phyloP scores from a whole-genome alignment of 2,888 invertebrate genomes.

The Drosophila paramelanica region DNA sequence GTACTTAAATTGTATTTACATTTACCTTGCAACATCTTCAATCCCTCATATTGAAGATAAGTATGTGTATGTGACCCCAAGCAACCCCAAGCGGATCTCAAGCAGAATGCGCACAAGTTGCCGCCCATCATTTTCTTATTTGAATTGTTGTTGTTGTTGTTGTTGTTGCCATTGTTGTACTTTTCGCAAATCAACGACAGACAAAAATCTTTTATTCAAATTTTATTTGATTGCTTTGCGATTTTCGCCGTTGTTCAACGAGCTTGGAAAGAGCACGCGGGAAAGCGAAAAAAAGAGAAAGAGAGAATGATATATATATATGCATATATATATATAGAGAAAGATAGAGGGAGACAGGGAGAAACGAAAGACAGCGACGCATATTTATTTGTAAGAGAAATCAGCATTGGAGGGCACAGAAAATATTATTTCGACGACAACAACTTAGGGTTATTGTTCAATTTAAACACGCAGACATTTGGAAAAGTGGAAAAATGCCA shows the following conservation, averaged over 20 bases:
- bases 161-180: conserved; percentile 47
- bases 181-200: conserved; percentile 80
- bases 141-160: conserved; percentile 23
- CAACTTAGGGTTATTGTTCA: conserved; percentile 80
- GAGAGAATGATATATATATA: conserved; percentile 2
- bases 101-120: conserved; percentile 58
- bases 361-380: conserved; percentile 23
- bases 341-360: conserved; percentile 3
- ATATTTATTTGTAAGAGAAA: conserved; percentile 73
- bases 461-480: conserved; percentile 74
- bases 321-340: not conserved
- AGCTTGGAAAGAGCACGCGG: conserved; percentile 28
- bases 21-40: conserved; percentile 36
- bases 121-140: conserved; percentile 63
- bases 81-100: conserved; percentile 23
- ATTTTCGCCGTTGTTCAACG: conserved; percentile 67
- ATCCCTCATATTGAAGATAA: conserved; percentile 8
- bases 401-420: conserved; percentile 71
- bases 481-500: conserved; percentile 54
- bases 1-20: conserved; percentile 52
- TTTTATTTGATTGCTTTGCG: conserved; percentile 83
- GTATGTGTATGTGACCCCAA: conserved; percentile 6
- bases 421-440: conserved; percentile 80
- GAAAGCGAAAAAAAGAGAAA: not conserved
- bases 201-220: conserved; percentile 83